These are phyloP conservation scores for Sporophila hypoxantha DNA, from an alignment of 2,113 vertebrate species.

Conservation along the genomic window DNA sequence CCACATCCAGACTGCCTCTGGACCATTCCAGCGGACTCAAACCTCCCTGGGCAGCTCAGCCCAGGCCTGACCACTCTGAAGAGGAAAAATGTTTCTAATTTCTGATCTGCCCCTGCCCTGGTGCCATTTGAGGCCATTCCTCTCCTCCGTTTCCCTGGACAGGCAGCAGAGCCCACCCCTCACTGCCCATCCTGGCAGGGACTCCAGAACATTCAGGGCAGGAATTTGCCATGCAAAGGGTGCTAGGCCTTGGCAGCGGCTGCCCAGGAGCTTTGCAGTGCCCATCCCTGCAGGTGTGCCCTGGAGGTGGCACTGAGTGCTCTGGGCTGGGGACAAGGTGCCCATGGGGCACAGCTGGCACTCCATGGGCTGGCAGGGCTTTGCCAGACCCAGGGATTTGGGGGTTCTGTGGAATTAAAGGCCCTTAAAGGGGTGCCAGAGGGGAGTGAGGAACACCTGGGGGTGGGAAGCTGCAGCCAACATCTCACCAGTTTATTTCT, in stretches of 20 bases:
- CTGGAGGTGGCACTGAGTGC: background rate
- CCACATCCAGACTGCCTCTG: background rate
- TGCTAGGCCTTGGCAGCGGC: background rate
- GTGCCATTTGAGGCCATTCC: background rate
- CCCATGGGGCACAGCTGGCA: background rate
- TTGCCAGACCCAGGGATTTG: background rate
- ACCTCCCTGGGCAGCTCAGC: background rate
- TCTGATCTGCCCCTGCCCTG: accelerated
- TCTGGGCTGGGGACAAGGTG: background rate
- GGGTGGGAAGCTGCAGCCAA: background rate
- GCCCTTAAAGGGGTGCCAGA: background rate
- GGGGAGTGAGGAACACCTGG: background rate
- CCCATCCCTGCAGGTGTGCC: background rate
- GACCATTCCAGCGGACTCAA: background rate
- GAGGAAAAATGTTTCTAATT: accelerated
- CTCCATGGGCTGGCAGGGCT: background rate
- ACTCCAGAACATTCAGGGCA: background rate
- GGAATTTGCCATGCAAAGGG: background rate
- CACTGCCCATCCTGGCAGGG: background rate
- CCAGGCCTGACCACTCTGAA: background rate
- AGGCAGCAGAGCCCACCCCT: background rate
- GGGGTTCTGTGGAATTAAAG: background rate
- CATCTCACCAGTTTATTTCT: background rate
- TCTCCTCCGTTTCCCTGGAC: background rate
- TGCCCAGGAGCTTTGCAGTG: background rate